Conservation (phyloP, 2,113 vertebrate species). For the Sorex araneus region DNA sequence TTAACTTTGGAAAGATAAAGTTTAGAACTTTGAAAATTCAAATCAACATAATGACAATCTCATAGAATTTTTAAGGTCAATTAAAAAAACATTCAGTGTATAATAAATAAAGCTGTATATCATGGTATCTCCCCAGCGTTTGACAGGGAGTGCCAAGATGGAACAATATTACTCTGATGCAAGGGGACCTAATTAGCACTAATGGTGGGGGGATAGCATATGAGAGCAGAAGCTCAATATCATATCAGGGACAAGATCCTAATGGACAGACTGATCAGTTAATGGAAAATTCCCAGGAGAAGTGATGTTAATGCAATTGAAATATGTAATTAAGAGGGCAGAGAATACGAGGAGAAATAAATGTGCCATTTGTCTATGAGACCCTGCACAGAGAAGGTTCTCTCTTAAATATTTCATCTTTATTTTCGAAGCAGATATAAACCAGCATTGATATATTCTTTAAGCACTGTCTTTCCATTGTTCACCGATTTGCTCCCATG, state of each 20-base stretch:
- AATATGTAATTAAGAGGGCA: constrained; percentile 62
- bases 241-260: constrained; percentile 69
- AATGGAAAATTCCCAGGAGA: constrained; percentile 71
- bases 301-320: constrained; percentile 59
- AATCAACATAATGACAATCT: constrained; percentile 39
- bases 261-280: constrained; percentile 73
- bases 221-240: constrained; percentile 69
- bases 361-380: constrained; percentile 35
- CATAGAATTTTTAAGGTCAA: constrained; percentile 52
- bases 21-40: constrained; percentile 30
- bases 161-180: constrained; percentile 49
- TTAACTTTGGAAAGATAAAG: constrained; percentile 50
- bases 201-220: constrained; percentile 60
- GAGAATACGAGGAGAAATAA: constrained; percentile 54
- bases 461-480: too few species aligned
- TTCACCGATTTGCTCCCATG: too few species aligned
- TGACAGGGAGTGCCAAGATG: constrained; percentile 36
- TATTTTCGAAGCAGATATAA: constrained; percentile 48
- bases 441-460: constrained; percentile 9
- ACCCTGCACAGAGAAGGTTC: background rate
- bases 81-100: constrained; percentile 9
- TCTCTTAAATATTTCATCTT: constrained; percentile 46
- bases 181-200: constrained; percentile 68
- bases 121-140: background rate
- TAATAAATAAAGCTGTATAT: constrained; percentile 67